Conservation (phyloP, 2,113 vertebrate genomes). For the Saguinus midas region DNA sequence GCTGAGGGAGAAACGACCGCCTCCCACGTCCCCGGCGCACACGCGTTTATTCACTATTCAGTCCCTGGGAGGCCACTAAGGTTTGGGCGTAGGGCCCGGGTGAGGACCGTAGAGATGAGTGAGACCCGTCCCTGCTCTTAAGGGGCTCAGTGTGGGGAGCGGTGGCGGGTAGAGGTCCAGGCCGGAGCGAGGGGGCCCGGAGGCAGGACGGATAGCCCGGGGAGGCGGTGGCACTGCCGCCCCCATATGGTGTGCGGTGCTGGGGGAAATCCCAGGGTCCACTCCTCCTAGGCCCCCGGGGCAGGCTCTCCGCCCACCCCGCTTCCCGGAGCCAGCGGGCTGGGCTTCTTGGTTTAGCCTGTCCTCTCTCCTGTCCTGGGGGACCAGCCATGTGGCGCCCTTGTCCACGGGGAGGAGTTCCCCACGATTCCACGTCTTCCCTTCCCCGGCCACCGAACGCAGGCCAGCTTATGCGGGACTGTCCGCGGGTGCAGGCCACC, state of each 20-base stretch:
- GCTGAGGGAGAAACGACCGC: background rate
- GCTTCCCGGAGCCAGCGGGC: background rate
- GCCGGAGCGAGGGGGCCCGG: background rate
- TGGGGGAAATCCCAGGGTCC: background rate
- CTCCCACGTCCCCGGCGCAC: background rate
- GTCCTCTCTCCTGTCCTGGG: background rate
- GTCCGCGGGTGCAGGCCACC: background rate
- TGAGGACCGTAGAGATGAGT: fast-evolving
- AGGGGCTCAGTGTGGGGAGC: background rate
- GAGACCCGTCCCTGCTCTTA: background rate
- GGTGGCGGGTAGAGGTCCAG: background rate
- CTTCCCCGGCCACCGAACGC: background rate
- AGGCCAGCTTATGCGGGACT: background rate
- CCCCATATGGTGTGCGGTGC: background rate
- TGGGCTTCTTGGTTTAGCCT: too few relatives aligned
- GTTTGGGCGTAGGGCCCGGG: background rate
- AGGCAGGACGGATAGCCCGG: background rate
- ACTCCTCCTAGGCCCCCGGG: background rate
- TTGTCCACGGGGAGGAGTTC: background rate
- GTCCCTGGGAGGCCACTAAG: background rate
- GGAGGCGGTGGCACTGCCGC: background rate
- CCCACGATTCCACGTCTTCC: background rate
- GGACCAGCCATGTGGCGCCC: background rate
- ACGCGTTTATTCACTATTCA: too few relatives aligned
- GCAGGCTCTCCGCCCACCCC: background rate